A percentile compares a stretch with the other conserved stretches of the same genome.
phyloP scores from a whole-genome alignment of 1,140 invertebrate species.

The Cephus cinctus region DNA sequence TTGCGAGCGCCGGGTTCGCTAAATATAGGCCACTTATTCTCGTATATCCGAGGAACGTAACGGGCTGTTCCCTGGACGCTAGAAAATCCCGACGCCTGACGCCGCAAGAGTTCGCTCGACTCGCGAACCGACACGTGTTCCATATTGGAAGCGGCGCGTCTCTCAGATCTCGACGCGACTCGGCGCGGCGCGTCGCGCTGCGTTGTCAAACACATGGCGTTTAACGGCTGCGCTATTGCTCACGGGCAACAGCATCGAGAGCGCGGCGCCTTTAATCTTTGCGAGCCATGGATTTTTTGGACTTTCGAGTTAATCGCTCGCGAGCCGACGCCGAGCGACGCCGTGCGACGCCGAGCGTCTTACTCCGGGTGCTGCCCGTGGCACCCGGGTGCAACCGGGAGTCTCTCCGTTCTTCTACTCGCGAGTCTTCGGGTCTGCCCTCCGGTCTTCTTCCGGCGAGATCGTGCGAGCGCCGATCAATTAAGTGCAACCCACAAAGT shows the following conservation, averaged over 20 bases:
- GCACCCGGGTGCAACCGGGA: not conserved
- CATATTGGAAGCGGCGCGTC: slow-evolving; percentile 32
- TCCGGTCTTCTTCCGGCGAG: slow-evolving; percentile 1
- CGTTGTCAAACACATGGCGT: slow-evolving; percentile 52
- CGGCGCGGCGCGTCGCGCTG: slow-evolving; percentile 29
- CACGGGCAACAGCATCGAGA: slow-evolving; percentile 39
- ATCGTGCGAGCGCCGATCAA: slow-evolving; percentile 35
- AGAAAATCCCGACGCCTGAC: no score
- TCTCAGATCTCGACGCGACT: slow-evolving; percentile 43
- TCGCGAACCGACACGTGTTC: slow-evolving; percentile 46
- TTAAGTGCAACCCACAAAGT: slow-evolving; percentile 42
- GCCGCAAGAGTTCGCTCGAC: slow-evolving; percentile 21
- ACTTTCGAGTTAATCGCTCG: not conserved
- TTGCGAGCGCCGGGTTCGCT: no score
- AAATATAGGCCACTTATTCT: no score
- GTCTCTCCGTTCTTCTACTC: no score
- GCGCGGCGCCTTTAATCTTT: slow-evolving; percentile 42
- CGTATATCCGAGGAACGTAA: slow-evolving; percentile 29
- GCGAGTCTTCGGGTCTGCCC: not conserved
- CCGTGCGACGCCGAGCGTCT: not conserved
- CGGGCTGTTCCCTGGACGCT: no score
- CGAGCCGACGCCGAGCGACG: no score
- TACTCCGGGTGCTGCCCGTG: not conserved
- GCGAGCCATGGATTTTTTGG: slow-evolving; percentile 18
- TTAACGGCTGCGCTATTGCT: slow-evolving; percentile 46